These are phyloP conservation scores for Genyomyrus donnyi DNA, from an alignment of 2,113 vertebrate species.

Conservation along the genomic window DNA sequence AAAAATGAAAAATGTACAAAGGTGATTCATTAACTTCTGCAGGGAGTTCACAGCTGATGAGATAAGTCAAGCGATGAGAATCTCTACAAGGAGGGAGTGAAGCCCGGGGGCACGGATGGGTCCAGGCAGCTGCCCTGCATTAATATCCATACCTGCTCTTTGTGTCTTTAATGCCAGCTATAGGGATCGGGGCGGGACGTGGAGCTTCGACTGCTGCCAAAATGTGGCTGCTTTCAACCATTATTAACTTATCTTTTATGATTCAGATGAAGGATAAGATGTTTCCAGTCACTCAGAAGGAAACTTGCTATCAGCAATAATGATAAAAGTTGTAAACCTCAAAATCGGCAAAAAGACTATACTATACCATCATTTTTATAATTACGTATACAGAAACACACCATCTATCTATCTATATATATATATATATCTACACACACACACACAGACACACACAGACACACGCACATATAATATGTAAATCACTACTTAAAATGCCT, in stretches of 20 bases:
- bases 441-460: too few species aligned
- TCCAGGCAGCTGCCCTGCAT: background rate
- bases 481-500: too few species aligned
- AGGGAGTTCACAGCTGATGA: background rate
- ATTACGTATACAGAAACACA: background rate
- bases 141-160: background rate
- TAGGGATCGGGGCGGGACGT: background rate
- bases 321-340: background rate
- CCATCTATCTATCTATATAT: background rate
- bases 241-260: slow-evolving; percentile 4
- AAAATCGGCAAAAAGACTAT: background rate
- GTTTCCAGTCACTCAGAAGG: background rate
- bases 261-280: background rate
- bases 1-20: slow-evolving; percentile 5
- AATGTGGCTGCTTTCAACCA: background rate
- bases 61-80: background rate
- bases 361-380: background rate
- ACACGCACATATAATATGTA: too few species aligned
- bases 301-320: background rate
- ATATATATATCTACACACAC: too few species aligned
- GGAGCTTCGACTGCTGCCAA: too few species aligned
- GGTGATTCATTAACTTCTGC: background rate
- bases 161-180: background rate
- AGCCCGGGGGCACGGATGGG: background rate
- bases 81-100: background rate